Percentiles rank a stretch among this genome's conserved stretches.
These are phyloP conservation scores for Bombylius major DNA, from an alignment of 2,888 invertebrate genomes.

Conservation along the genomic window DNA sequence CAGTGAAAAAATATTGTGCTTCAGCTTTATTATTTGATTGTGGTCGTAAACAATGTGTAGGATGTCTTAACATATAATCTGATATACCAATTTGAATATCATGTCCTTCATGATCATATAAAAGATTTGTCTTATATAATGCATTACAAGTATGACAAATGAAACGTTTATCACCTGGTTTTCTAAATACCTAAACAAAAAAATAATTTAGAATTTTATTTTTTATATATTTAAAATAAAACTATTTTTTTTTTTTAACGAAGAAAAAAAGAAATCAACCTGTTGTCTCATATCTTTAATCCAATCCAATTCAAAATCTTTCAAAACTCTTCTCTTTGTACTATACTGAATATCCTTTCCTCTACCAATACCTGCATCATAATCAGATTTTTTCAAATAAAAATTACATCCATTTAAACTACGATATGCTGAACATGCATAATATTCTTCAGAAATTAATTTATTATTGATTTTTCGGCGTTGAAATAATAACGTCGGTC, in stretches of 20 bases:
- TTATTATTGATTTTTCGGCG: constrained; percentile 14
- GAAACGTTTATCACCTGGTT: constrained; percentile 36
- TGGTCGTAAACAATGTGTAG: constrained; percentile 55
- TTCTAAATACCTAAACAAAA: constrained; percentile 19
- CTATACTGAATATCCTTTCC: too few relatives aligned
- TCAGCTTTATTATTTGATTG: constrained; percentile 63
- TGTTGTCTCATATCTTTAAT: too few relatives aligned
- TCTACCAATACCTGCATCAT: constrained; percentile 18
- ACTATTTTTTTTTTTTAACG: too few relatives aligned
- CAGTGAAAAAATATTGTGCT: constrained; percentile 78
- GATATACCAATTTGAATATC: constrained; percentile 40
- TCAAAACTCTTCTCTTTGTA: too few relatives aligned
- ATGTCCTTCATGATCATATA: constrained; percentile 43
- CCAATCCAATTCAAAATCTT: too few relatives aligned
- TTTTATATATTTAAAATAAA: too few relatives aligned
- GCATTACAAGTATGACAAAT: constrained; percentile 54
- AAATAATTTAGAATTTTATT: background rate
- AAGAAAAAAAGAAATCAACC: too few relatives aligned
- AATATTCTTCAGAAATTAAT: constrained; percentile 41
- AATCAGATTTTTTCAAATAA: constrained; percentile 38
- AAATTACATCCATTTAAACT: constrained; percentile 65
- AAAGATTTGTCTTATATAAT: constrained; percentile 31
- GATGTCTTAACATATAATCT: constrained; percentile 46
- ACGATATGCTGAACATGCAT: constrained; percentile 72
- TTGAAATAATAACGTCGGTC: constrained; percentile 61